Evolutionary conservation across 2,888 invertebrate species (phyloP).

Genomic region (Pemphredon lugubris): DNA sequence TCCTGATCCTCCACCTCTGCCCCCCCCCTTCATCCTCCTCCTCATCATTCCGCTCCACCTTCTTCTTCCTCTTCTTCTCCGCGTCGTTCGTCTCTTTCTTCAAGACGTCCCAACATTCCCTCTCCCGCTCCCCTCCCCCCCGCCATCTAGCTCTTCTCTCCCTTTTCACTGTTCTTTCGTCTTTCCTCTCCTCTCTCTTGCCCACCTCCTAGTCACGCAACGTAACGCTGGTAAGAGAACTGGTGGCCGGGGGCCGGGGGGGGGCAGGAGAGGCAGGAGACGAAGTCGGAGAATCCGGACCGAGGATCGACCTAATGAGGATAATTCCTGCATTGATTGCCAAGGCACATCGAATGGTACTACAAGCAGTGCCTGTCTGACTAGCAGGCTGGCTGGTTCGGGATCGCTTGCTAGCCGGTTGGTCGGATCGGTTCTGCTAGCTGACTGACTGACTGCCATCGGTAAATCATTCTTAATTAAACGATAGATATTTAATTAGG

Average conservation of each 20-base stretch:
- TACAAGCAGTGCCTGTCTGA: slow-evolving; percentile 57
- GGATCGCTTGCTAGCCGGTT: slow-evolving; percentile 19
- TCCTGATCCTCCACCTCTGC: slow-evolving; percentile 40
- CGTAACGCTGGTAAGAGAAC: slow-evolving; percentile 25
- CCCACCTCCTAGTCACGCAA: no score
- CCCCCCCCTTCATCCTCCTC: slow-evolving; percentile 27
- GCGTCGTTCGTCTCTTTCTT: no score
- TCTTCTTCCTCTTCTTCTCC: slow-evolving; percentile 24
- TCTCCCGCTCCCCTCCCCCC: slow-evolving; percentile 1
- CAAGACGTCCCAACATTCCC: no score
- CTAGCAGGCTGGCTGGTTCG: slow-evolving; percentile 46
- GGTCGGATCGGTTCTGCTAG: no score
- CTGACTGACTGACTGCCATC: slow-evolving; percentile 51
- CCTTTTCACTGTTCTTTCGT: slow-evolving; percentile 24
- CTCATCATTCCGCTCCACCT: slow-evolving; percentile 20
- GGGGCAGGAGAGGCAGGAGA: slow-evolving; percentile 35
- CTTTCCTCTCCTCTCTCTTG: slow-evolving; percentile 23
- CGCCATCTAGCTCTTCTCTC: slow-evolving; percentile 27
- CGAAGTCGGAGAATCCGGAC: slow-evolving; percentile 58
- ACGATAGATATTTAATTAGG: slow-evolving; percentile 80
- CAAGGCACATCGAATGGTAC: slow-evolving; percentile 71
- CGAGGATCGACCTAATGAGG: slow-evolving; percentile 79
- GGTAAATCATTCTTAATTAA: slow-evolving; percentile 80
- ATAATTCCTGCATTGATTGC: slow-evolving; percentile 80
- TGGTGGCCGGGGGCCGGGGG: slow-evolving; percentile 24